A percentile compares a stretch with the other conserved stretches of the same genome.
These are phyloP conservation scores for Pseudotriccus pelzelni DNA, from an alignment of 2,797 vertebrate genomes.

Conservation along the genomic window DNA sequence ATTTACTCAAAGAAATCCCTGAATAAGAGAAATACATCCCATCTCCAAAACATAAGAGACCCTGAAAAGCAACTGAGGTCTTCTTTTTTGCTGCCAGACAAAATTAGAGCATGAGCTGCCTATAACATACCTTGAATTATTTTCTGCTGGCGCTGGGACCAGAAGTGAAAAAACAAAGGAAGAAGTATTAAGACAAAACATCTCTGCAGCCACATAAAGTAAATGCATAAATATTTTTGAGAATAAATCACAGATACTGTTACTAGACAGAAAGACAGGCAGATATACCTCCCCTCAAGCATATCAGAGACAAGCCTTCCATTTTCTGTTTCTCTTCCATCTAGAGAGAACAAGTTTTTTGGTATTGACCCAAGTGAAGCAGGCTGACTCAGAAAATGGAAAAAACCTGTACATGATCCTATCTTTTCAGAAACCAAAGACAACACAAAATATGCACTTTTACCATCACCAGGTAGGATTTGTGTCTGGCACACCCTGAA, in stretches of 20 bases:
- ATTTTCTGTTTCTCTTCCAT: not conserved
- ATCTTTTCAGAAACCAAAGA: not conserved
- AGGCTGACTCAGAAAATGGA: not conserved
- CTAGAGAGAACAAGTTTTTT: not conserved
- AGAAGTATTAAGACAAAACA: not conserved
- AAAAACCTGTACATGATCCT: not conserved
- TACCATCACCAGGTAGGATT: not conserved
- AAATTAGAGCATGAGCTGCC: not conserved
- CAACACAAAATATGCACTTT: not conserved
- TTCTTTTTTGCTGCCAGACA: not conserved
- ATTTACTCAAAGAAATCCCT: not conserved
- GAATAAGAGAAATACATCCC: not conserved
- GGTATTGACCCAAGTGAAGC: not conserved
- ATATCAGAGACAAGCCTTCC: not conserved
- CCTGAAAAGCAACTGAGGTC: not conserved
- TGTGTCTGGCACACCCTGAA: not conserved
- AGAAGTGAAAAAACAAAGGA: not conserved
- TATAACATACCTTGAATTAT: not conserved
- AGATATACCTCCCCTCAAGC: not conserved
- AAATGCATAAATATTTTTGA: not conserved
- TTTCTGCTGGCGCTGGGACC: not conserved
- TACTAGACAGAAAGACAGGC: not conserved
- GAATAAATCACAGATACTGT: not conserved
- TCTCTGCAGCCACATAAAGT: not conserved
- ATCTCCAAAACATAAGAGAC: not conserved